Conservation (phyloP, 2,888 invertebrate genomes). For the Drosophila subsilvestris region DNA sequence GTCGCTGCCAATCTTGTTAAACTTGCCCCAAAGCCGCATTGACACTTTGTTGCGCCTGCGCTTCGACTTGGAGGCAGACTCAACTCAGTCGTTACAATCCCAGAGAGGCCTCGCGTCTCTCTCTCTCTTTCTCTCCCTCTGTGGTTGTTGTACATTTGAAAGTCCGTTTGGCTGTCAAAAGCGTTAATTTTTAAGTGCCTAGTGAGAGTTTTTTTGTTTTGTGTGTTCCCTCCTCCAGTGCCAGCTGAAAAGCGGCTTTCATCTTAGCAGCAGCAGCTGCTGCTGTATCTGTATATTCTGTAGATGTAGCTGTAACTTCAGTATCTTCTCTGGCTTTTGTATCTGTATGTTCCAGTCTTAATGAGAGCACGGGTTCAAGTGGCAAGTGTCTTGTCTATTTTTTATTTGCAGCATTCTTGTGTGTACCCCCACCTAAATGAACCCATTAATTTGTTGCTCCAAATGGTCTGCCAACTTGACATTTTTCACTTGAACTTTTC, state of each 20-base stretch:
- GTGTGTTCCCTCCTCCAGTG: slow-evolving; percentile 32
- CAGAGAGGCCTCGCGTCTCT: slow-evolving; percentile 7
- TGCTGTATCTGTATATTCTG: slow-evolving; percentile 4
- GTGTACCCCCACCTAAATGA: slow-evolving; percentile 46
- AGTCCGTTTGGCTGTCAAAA: slow-evolving; percentile 80
- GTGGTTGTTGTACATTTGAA: slow-evolving; percentile 69
- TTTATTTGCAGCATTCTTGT: slow-evolving; percentile 70
- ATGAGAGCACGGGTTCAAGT: slow-evolving; percentile 76
- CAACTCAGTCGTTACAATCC: slow-evolving; percentile 48
- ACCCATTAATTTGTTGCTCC: slow-evolving; percentile 67
- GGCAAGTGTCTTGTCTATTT: slow-evolving; percentile 75
- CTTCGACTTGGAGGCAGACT: slow-evolving; percentile 10
- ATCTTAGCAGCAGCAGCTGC: slow-evolving; percentile 46
- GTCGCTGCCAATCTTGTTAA: slow-evolving; percentile 75
- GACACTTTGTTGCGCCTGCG: slow-evolving; percentile 76
- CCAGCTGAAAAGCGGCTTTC: slow-evolving; percentile 22
- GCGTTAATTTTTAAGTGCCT: slow-evolving; percentile 80
- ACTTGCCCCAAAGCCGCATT: slow-evolving; percentile 68
- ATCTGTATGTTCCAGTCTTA: slow-evolving; percentile 45
- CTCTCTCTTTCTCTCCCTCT: slow-evolving; percentile 25
- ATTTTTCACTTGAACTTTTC: slow-evolving; percentile 37
- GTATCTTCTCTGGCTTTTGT: background rate
- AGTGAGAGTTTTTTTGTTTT: slow-evolving; percentile 72
- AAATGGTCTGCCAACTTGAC: slow-evolving; percentile 52
- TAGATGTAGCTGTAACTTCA: slow-evolving; percentile 20